A percentile compares a stretch with the other conserved stretches of the same genome.
These are phyloP conservation scores for Solenopsis fugax DNA, from an alignment of 1,140 invertebrate genomes.

Conservation along the genomic window DNA sequence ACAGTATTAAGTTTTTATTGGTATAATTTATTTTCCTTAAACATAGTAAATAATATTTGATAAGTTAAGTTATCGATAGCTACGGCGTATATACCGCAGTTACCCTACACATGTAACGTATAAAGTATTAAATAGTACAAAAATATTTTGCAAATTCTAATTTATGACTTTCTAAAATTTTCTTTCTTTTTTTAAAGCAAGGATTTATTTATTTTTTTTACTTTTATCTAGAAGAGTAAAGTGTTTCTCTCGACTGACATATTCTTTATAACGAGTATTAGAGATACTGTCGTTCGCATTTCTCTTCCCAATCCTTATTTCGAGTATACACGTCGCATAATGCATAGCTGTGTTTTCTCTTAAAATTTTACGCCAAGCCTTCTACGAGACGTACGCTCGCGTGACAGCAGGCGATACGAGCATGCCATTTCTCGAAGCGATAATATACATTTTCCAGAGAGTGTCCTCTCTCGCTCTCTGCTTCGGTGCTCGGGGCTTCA, in stretches of 20 bases:
- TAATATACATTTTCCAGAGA: constrained; percentile 46
- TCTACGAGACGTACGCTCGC: constrained; percentile 16
- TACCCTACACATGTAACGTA: neutral
- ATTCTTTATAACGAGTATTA: constrained; percentile 3
- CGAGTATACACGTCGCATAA: neutral
- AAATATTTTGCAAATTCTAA: neutral
- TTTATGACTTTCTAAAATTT: neutral
- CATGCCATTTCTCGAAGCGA: constrained; percentile 53
- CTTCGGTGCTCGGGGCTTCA: constrained; percentile 47
- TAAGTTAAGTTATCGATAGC: no score
- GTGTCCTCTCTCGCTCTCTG: constrained; percentile 23
- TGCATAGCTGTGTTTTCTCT: constrained; percentile 25
- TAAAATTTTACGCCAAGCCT: constrained; percentile 40
- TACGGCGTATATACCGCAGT: no score
- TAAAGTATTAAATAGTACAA: neutral
- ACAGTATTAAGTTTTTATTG: no score
- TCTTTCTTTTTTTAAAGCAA: neutral
- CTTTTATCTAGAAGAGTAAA: neutral
- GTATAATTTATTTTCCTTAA: no score
- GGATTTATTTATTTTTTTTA: no score
- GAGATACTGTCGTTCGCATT: neutral
- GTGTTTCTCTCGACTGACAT: neutral
- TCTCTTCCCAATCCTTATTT: constrained; percentile 10
- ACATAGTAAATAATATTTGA: no score
- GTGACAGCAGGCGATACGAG: constrained; percentile 43